Percentiles rank a stretch among this genome's conserved stretches.
These are phyloP conservation scores for Troides aeacus DNA, from an alignment of 2,888 invertebrate genomes.

Conservation along the genomic window DNA sequence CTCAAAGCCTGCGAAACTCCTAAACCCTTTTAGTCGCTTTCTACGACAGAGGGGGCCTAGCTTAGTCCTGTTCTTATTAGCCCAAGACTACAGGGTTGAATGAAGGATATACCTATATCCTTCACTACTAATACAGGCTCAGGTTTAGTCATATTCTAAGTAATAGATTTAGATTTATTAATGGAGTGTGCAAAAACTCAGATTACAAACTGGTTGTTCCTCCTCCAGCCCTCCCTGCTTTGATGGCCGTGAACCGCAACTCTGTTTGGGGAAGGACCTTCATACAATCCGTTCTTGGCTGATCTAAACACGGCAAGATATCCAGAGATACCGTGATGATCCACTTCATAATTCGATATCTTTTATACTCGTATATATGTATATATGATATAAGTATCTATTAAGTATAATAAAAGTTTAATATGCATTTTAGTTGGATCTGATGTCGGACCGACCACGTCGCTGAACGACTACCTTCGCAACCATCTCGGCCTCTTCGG, in stretches of 20 bases:
- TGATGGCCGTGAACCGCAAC: no score
- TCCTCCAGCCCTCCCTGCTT: not conserved
- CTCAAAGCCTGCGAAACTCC: no score
- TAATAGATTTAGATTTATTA: not conserved
- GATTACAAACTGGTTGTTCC: not conserved
- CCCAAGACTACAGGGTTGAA: no score
- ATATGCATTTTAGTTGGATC: slow-evolving; percentile 36
- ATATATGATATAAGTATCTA: not conserved
- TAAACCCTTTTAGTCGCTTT: no score
- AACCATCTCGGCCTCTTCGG: slow-evolving; percentile 79
- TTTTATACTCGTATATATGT: not conserved
- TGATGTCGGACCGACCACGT: slow-evolving; percentile 62
- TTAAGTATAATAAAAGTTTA: not conserved
- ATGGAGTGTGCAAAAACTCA: not conserved
- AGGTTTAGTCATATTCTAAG: no score
- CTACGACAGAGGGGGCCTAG: no score
- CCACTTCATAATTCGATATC: not conserved
- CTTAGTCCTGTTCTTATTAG: no score
- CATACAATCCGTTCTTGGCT: no score
- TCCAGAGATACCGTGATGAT: not conserved
- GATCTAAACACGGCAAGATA: not conserved
- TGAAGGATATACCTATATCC: no score
- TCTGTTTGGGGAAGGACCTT: no score
- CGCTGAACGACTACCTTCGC: slow-evolving; percentile 81
- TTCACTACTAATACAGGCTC: no score